These are phyloP conservation scores for Crotalus horridus DNA, from an alignment of 2,113 vertebrate species.

Conservation along the genomic window DNA sequence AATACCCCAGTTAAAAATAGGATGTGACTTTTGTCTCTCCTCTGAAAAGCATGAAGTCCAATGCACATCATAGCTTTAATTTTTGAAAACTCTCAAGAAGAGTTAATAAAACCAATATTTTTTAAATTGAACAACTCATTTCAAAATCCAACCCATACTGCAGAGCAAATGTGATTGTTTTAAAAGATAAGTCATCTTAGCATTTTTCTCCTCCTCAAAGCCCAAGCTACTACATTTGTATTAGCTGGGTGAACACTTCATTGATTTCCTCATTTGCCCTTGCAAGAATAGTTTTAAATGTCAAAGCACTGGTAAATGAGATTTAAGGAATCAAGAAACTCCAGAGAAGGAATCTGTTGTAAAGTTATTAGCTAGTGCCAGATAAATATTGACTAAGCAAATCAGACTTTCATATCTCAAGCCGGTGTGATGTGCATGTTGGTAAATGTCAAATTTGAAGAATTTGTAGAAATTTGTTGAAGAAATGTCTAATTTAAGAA, in stretches of 20 bases:
- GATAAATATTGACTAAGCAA: slow-evolving; percentile 19
- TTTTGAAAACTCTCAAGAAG: neutral
- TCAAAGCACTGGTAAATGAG: slow-evolving; percentile 30
- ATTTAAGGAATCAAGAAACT: slow-evolving; percentile 30
- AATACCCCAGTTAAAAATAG: neutral
- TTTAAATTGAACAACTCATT: neutral
- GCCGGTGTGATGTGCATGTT: neutral
- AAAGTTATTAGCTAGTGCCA: neutral
- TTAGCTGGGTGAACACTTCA: slow-evolving; percentile 14
- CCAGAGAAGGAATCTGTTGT: slow-evolving; percentile 24
- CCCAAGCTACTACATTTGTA: slow-evolving; percentile 16
- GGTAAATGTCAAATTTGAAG: neutral
- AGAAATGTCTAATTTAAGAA: slow-evolving; percentile 9
- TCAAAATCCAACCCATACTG: neutral
- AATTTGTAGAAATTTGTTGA: neutral
- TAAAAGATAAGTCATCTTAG: slow-evolving; percentile 8
- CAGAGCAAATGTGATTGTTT: neutral
- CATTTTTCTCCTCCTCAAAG: slow-evolving; percentile 15
- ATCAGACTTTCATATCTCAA: neutral
- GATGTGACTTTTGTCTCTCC: neutral
- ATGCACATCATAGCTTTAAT: neutral
- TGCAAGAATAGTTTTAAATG: slow-evolving; percentile 50
- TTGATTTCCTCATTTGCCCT: slow-evolving; percentile 49
- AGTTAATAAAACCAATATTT: neutral
- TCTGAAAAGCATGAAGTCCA: neutral